These are phyloP conservation scores for Eupithecia abbreviata DNA, from an alignment of 2,888 invertebrate species.

Conservation along the genomic window DNA sequence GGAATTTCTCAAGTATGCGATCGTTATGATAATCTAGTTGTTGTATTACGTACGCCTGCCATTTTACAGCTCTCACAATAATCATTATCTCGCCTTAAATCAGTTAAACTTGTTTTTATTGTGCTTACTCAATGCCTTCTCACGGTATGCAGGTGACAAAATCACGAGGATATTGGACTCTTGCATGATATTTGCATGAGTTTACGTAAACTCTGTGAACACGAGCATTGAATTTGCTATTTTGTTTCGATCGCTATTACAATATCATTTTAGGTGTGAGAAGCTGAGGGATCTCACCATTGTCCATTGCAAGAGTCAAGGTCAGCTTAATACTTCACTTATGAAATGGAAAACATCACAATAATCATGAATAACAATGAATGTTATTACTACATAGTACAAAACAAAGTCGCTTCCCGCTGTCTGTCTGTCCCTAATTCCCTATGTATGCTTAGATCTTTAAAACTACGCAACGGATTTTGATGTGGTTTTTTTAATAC, in stretches of 20 bases:
- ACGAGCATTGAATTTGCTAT: not conserved
- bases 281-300: not conserved
- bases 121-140: conserved; percentile 25
- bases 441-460: too few species aligned
- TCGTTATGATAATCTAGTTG: not conserved
- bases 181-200: conserved; percentile 8
- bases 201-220: conserved; percentile 8
- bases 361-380: not conserved
- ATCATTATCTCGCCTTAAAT: not conserved
- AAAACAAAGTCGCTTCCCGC: too few species aligned
- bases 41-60: not conserved
- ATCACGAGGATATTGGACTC: conserved; percentile 7
- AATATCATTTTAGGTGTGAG: not conserved
- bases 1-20: not conserved
- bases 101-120: conserved; percentile 6
- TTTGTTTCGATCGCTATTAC: not conserved
- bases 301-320: not conserved
- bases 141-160: conserved; percentile 15
- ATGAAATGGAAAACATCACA: not conserved
- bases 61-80: not conserved
- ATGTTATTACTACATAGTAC: too few species aligned
- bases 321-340: not conserved
- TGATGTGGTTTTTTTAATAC: too few species aligned
- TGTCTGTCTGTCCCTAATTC: too few species aligned
- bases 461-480: too few species aligned